These are phyloP conservation scores for Celastrina argiolus DNA, from an alignment of 2,888 invertebrate species.

Conservation along the genomic window DNA sequence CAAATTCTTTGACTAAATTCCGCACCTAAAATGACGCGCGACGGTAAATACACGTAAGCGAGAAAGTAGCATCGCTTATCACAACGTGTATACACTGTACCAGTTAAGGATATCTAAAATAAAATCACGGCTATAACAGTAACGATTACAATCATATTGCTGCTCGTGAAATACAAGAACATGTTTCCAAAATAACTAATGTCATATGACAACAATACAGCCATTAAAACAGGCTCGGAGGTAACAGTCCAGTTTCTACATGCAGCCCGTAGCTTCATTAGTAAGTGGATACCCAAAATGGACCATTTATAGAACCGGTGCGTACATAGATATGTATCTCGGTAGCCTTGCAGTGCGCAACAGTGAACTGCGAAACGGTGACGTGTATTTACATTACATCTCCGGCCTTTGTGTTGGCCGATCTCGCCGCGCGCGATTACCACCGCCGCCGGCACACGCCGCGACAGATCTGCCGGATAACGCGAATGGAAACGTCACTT, in stretches of 20 bases:
- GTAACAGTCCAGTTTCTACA: conserved; percentile 64
- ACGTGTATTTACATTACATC: conserved; percentile 70
- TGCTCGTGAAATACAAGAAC: conserved; percentile 24
- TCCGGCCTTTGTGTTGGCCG: conserved; percentile 71
- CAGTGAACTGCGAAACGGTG: conserved; percentile 59
- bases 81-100: not conserved
- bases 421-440: conserved; percentile 65
- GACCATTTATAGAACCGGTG: conserved; percentile 71
- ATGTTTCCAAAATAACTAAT: conserved; percentile 49
- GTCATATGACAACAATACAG: conserved; percentile 52
- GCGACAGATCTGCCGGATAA: conserved; percentile 71
- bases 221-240: conserved; percentile 58
- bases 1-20: not conserved
- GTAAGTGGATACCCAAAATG: conserved; percentile 75
- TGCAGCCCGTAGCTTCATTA: conserved; percentile 67
- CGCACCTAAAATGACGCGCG: not conserved
- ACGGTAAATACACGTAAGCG: not conserved
- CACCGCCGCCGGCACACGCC: conserved; percentile 51
- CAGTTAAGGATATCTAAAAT: conserved; percentile 4
- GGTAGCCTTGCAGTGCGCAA: conserved; percentile 54
- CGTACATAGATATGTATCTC: conserved; percentile 69
- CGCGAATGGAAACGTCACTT: conserved; percentile 74
- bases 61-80: conserved; percentile 13
- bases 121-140: conserved; percentile 8
- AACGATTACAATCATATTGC: conserved; percentile 22